Conservation (phyloP, 1,140 invertebrate species). For the Spodoptera litura region DNA sequence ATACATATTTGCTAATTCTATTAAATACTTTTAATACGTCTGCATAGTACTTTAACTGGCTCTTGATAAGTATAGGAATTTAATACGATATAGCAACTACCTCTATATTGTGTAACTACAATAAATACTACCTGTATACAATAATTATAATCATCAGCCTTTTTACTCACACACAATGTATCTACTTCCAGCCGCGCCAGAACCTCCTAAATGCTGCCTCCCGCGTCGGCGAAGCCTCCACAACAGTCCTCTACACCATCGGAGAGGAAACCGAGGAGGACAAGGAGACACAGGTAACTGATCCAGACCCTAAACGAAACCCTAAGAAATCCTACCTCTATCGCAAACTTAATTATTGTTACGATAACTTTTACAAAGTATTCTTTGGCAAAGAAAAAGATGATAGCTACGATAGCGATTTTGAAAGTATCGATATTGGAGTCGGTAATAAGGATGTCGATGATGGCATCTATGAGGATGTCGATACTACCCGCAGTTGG, state of each 20-base stretch:
- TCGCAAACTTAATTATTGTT: conserved; percentile 82
- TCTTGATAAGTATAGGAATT: too few species aligned
- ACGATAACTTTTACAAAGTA: conserved; percentile 82
- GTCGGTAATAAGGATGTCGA: conserved; percentile 58
- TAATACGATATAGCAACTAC: too few species aligned
- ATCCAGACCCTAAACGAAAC: conserved; percentile 49
- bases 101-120: too few species aligned
- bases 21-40: too few species aligned
- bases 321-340: conserved; percentile 79
- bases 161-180: conserved; percentile 2
- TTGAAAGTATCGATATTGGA: conserved; percentile 29
- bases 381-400: conserved; percentile 75
- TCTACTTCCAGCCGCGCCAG: conserved; percentile 91
- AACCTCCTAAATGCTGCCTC: conserved; percentile 97
- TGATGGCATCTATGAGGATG: conserved; percentile 83
- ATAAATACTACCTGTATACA: too few species aligned
- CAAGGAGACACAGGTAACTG: conserved; percentile 89
- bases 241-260: conserved; percentile 97
- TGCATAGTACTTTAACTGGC: too few species aligned
- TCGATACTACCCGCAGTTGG: conserved; percentile 74
- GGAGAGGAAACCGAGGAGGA: conserved; percentile 95
- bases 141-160: too few species aligned
- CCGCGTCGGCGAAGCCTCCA: conserved; percentile 97
- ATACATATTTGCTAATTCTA: too few species aligned
- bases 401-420: conserved; percentile 30